Evolutionary conservation across 2,113 vertebrate species (phyloP), one percentile per base, ranked within the genome.

Genomic region (Melierax canorus): DNA sequence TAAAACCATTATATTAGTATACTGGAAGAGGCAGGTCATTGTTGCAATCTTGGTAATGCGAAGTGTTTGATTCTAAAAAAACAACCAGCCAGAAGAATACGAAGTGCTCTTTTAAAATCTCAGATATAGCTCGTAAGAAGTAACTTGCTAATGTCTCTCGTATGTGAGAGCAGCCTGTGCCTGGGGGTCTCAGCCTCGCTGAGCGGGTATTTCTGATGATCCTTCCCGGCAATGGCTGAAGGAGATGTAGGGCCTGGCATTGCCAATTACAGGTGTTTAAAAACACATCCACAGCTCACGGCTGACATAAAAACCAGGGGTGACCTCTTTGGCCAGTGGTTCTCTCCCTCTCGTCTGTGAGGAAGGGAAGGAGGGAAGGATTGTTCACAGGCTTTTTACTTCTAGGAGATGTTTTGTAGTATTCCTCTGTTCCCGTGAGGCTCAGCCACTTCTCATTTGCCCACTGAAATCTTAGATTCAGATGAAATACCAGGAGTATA

Each of bases 371-470:
- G 21, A 68, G 11, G 39, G 34, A 21, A 62, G 51, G 38, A 15
- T 3, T 32, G 8, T 3, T 39, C 36, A 4, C 29, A 10, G n/a
- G 92, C 34, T 71, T 19, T 30, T 46, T 10, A 5, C 29, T 51
- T 26, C 72, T 32, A 15, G 72, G 82, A 23, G 21, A 27, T 1
- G 10, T 32, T 51, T 41, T 24, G 45, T 4, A 5, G 62, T 13
- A 5, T 15, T 62, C 7, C 50, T 14, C 23, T 4, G 1, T 15
- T 59, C 71, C 59, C 1, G 0, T 3, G 51, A 23, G 51, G 36
- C 45, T 48, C 29, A 19, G 46, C 4, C 8, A 7, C n/a, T 23
- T 39, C 77, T 23, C 21, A 0, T 19, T 27, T 30, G 27, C 41
- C 39, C 53, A 10, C 39, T 0, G 12, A 32, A 7, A 20, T 13